phyloP scores from a whole-genome alignment of 2,113 vertebrate species.

The Zeus faber region DNA sequence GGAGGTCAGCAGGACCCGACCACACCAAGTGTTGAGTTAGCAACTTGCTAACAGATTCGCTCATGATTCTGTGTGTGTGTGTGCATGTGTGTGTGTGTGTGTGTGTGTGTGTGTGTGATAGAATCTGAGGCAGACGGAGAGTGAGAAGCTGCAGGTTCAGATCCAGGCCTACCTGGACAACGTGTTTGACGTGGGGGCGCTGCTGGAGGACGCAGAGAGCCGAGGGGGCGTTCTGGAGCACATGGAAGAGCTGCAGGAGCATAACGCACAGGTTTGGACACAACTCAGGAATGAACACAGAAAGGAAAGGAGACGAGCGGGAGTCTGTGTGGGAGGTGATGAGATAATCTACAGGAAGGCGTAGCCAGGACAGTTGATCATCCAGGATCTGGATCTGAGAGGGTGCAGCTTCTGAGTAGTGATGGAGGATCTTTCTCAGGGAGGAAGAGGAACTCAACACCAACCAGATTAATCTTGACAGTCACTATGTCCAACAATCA shows the following conservation, averaged over 20 bases:
- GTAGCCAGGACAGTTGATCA: no score
- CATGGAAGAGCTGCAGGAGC: constrained; percentile 86
- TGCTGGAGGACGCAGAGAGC: constrained; percentile 93
- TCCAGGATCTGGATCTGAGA: no score
- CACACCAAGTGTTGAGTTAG: no score
- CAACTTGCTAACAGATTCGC: background rate
- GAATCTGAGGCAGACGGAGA: constrained; percentile 86
- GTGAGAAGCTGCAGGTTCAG: constrained; percentile 94
- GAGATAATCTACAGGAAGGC: no score
- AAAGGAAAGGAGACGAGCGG: no score
- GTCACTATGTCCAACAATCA: no score
- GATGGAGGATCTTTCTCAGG: no score
- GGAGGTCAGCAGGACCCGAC: constrained; percentile 77
- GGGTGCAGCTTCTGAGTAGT: no score
- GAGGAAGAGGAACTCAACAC: no score
- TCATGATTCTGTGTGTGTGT: background rate
- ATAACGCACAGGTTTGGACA: constrained; percentile 78
- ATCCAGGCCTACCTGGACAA: constrained; percentile 99
- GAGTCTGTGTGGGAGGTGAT: no score
- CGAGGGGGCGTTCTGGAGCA: constrained; percentile 87
- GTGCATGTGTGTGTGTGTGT: constrained; percentile 9
- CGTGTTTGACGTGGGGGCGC: constrained; percentile 87
- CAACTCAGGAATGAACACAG: no score
- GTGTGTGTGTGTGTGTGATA: constrained; percentile 52
- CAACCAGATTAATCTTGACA: no score